Evolutionary conservation across 2,888 invertebrate species (phyloP).

Genomic region (Pristionchus japonicus): DNA sequence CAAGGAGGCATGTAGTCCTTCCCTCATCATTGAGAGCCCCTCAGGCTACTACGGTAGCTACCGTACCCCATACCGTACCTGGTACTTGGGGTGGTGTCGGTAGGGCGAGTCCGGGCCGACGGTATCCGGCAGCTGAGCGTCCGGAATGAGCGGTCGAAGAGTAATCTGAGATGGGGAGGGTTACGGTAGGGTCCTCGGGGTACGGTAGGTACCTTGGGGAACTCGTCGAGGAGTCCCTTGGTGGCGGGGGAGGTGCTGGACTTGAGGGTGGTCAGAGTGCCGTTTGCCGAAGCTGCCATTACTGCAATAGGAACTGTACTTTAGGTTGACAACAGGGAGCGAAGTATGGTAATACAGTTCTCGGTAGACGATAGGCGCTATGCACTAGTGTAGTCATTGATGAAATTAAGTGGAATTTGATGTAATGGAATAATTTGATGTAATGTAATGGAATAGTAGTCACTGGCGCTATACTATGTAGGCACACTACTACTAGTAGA

Average conservation of each 20-base stretch:
- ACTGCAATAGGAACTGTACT: conserved; percentile 3
- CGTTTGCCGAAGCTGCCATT: conserved; percentile 37
- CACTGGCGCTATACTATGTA: background rate
- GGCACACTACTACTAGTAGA: background rate
- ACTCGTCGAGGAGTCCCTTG: background rate
- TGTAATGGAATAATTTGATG: background rate
- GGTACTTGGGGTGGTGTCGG: conserved; percentile 66
- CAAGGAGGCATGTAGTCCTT: background rate
- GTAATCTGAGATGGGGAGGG: conserved; percentile 42
- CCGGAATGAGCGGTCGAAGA: conserved; percentile 57
- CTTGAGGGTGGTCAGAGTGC: conserved; percentile 15
- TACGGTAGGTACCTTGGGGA: conserved; percentile 38
- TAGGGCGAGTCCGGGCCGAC: conserved; percentile 63
- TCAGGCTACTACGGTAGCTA: background rate
- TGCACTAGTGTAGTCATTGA: background rate
- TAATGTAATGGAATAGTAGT: background rate
- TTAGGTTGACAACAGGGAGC: background rate
- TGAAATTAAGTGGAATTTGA: background rate
- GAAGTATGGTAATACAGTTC: background rate
- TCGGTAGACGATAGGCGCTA: background rate
- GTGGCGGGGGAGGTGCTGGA: background rate
- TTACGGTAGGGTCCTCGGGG: background rate
- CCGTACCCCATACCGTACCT: conserved; percentile 50
- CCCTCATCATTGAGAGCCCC: background rate
- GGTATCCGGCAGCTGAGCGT: conserved; percentile 60